Base-by-base conservation (phyloP, 2,113 vertebrate species). In the Capreolus pygargus region DNA sequence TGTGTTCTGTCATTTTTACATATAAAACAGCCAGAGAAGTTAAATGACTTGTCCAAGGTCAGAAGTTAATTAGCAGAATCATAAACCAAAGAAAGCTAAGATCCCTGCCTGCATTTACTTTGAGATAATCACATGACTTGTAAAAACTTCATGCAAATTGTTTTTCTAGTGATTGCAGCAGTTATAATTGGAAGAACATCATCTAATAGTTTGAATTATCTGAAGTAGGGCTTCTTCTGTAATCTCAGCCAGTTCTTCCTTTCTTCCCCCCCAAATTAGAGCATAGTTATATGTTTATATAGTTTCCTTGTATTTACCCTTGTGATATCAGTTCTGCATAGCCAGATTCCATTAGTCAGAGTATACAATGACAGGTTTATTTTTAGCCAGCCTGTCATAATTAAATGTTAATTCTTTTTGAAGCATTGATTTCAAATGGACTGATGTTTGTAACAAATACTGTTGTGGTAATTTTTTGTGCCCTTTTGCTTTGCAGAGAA, bases 381-480 rank as follows among this genome's bases (percentile, higher is more conserved):
- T 91, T 97, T 83, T 64, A 94, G 33, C 27, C 2, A 81, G 55
- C 7, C 3, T 5, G 45, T 95, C 17, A 55, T 58, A 93, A 50
- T 15, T 70, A 74, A 95, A 74, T 79, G 43, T 97, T 97, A 57
- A 52, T 89, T 93, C 78, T 88, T 91, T 96, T 82, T 52, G 67
- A 76, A 95, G 23, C 21, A 64, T 70, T 93, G 13, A 47, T 36
- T 89, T 97, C 30, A 79, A 36, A 27, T 60, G n/a, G 9, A 19
- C 27, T 55, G 30, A 39, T 54, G 36, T 82, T 82, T 82, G 19
- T 52, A 21, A 81, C 43, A 83, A 83, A 87, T 87, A 54, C 30
- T 25, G 1, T 58, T 67, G 47, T 33, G 45, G 54, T 85, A 33
- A 55, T 47, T 88, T 43, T 83, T 95, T 78, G 15, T n/a, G 3